phyloP scores from a whole-genome alignment of 2,888 invertebrate genomes.

The Xestia sexstrigata region DNA sequence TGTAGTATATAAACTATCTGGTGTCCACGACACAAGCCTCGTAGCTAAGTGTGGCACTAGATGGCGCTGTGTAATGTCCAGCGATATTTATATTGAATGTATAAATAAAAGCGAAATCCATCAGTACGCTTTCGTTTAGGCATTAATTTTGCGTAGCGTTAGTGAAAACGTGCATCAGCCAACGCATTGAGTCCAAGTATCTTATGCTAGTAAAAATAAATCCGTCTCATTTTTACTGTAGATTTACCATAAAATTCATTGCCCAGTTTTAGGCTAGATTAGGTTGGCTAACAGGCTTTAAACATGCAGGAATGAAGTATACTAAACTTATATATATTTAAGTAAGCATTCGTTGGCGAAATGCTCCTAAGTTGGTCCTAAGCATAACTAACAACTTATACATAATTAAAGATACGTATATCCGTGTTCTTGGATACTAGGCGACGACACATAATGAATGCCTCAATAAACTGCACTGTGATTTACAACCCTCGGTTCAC shows the following conservation, averaged over 20 bases:
- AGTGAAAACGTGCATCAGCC: background rate
- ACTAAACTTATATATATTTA: slow-evolving; percentile 18
- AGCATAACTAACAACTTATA: slow-evolving; percentile 1
- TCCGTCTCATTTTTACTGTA: slow-evolving; percentile 50
- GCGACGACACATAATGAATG: background rate
- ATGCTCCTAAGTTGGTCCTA: slow-evolving; percentile 14
- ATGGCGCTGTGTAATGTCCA: no score
- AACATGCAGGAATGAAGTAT: slow-evolving; percentile 33
- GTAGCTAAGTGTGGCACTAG: no score
- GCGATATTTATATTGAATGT: no score
- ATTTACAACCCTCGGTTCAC: background rate
- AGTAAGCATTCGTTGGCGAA: slow-evolving; percentile 8
- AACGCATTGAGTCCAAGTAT: slow-evolving; percentile 27
- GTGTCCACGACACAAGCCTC: no score
- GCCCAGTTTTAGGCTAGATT: slow-evolving; percentile 17
- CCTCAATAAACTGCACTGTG: background rate
- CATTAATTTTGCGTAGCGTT: no score
- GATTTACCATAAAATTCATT: slow-evolving; percentile 7
- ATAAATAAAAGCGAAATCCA: background rate
- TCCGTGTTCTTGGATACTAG: background rate
- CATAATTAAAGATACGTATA: background rate
- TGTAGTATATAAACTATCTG: no score
- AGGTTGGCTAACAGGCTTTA: slow-evolving; percentile 13
- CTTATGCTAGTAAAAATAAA: slow-evolving; percentile 44
- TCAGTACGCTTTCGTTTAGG: background rate